Conservation (phyloP, 2,797 vertebrate genomes). For the Ambastaia sidthimunki region DNA sequence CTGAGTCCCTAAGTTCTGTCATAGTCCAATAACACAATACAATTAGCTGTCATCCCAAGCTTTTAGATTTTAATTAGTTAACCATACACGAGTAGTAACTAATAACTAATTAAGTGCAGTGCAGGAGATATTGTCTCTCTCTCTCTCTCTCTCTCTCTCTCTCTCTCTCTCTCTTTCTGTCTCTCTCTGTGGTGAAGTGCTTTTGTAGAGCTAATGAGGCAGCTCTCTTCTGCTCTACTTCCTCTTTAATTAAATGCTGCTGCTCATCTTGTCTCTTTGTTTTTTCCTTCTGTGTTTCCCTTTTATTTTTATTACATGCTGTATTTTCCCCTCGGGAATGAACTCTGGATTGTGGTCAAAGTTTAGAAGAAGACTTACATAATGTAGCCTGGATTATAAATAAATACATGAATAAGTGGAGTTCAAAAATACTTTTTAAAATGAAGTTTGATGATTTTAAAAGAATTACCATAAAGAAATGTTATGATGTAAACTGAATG, state of each 20-base stretch:
- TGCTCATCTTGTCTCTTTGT: conserved; percentile 38
- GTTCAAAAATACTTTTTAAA: no score
- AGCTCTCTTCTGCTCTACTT: conserved; percentile 58
- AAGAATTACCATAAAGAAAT: no score
- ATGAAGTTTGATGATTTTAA: no score
- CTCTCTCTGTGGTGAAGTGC: conserved; percentile 2
- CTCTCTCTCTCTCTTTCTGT: not conserved
- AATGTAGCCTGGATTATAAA: conserved; percentile 11
- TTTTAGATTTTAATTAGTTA: conserved; percentile 16
- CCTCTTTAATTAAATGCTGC: conserved; percentile 45
- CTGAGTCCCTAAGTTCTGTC: not conserved
- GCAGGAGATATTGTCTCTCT: no score
- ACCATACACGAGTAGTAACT: conserved; percentile 30
- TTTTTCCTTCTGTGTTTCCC: conserved; percentile 19
- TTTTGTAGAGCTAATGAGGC: conserved; percentile 39
- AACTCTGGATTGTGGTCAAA: conserved; percentile 34
- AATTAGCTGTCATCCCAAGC: conserved; percentile 2
- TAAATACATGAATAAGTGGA: not conserved
- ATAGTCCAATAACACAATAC: not conserved
- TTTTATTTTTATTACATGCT: conserved; percentile 58
- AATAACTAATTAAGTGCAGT: conserved; percentile 26
- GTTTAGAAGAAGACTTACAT: conserved; percentile 19
- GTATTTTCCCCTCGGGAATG: conserved; percentile 46
- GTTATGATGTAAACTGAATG: no score
- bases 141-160: not conserved